Evolutionary conservation across 2,797 vertebrate genomes (phyloP), one percentile per base, ranked within the genome.

Genomic region (Melanotaenia boesemani): DNA sequence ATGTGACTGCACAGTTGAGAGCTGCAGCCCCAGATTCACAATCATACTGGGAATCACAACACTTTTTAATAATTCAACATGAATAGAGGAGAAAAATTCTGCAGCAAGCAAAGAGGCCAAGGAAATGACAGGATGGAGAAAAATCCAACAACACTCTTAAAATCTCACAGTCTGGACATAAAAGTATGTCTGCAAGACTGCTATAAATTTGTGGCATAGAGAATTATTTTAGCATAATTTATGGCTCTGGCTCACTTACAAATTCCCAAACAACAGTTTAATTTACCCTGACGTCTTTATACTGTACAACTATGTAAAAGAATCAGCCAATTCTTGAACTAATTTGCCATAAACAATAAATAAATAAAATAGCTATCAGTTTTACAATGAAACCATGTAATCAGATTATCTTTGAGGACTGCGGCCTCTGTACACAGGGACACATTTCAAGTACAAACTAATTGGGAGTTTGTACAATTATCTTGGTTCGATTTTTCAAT

Each of bases 11-110:
- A 76, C 87, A 90, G 88, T 86, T 82, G 88, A 92, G 87, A 90
- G 86, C 93, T 83, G 90, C 92, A 94, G 93, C 91, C 92, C 91
- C 87, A 92, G 85, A 95, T 94, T 94, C 93, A 93, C 90, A 93
- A 93, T 94, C 93, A 94, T 89, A 93, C 93, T 92, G 94, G 93
- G 95, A 95, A 95, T 95, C 95, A 95, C 94, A 95, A 95, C 94
- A 95, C 90, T 88, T 93, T 92, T 95, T 92, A 95, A 95, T 96
- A 96, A 95, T 96, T 95, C 93, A 95, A 87, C 85, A 91, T 91
- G 91, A 94, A 93, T 74, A 87, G 90, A 89, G 83, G 86, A 82
- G 85, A 82, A 81, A 86, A 84, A 85, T 70, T 88, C 89, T 92
- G 93, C 93, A 92, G 89, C 82, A 90, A 85, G 82, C 86, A 57